phyloP scores from a whole-genome alignment of 2,888 invertebrate species.

The Pharmacophagus antenor region DNA sequence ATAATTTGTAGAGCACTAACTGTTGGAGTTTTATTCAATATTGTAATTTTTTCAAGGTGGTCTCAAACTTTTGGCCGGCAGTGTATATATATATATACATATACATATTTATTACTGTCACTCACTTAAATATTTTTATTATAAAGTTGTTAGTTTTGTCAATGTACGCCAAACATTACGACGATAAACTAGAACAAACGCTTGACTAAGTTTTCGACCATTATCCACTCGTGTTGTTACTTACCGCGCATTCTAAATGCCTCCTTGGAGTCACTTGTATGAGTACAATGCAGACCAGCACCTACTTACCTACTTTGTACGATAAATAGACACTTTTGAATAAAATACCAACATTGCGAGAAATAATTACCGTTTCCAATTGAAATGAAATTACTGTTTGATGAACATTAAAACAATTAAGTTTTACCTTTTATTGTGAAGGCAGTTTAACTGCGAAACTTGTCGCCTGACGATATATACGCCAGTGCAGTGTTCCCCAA shows the following conservation, averaged over 20 bases:
- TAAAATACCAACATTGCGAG: not conserved
- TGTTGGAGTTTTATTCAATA: too few relatives aligned
- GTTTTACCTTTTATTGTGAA: too few relatives aligned
- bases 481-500: too few relatives aligned
- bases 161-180: conserved; percentile 2
- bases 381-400: not conserved
- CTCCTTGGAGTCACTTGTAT: conserved; percentile 6
- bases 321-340: not conserved
- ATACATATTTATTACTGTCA: too few relatives aligned
- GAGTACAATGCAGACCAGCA: not conserved
- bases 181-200: conserved; percentile 1
- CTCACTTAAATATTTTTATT: not conserved
- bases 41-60: too few relatives aligned
- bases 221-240: conserved; percentile 15
- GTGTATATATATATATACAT: too few relatives aligned
- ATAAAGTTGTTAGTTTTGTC: not conserved
- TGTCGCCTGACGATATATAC: too few relatives aligned
- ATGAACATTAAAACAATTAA: too few relatives aligned
- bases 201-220: conserved; percentile 5
- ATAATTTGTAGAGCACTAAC: too few relatives aligned
- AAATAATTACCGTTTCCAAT: too few relatives aligned
- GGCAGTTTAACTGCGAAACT: too few relatives aligned
- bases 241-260: conserved; percentile 13
- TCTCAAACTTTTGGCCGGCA: too few relatives aligned
- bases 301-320: not conserved